These are phyloP conservation scores for Reticulitermes speratus DNA, from an alignment of 1,140 invertebrate genomes.

Conservation along the genomic window DNA sequence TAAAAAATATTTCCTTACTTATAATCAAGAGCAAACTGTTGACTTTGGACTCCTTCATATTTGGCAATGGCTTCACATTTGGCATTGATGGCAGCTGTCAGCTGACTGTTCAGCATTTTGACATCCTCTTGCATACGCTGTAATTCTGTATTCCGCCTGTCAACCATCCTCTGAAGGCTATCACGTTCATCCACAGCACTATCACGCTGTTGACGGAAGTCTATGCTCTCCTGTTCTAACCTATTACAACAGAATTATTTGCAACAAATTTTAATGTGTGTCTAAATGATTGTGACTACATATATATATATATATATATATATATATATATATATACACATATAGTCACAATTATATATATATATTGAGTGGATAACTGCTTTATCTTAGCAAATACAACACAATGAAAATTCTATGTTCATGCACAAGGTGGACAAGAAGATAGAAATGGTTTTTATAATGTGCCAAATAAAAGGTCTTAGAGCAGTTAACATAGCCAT, in stretches of 20 bases:
- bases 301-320: too few species aligned
- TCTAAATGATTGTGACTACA: too few species aligned
- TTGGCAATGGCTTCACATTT: slow-evolving; percentile 82
- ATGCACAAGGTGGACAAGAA: too few species aligned
- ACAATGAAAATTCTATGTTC: too few species aligned
- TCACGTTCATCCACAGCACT: slow-evolving; percentile 68
- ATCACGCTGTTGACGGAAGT: slow-evolving; percentile 60
- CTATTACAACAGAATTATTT: slow-evolving; percentile 45
- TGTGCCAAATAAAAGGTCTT: too few species aligned
- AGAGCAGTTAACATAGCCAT: too few species aligned
- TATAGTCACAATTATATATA: too few species aligned
- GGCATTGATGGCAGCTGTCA: slow-evolving; percentile 65
- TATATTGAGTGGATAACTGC: too few species aligned
- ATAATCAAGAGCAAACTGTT: slow-evolving; percentile 73
- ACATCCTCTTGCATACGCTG: slow-evolving; percentile 65
- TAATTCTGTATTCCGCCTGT: slow-evolving; percentile 67
- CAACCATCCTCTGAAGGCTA: slow-evolving; percentile 63
- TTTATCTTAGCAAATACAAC: too few species aligned
- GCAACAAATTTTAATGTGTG: slow-evolving; percentile 26
- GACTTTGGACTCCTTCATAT: slow-evolving; percentile 75
- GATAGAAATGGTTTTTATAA: too few species aligned
- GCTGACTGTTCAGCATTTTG: slow-evolving; percentile 60
- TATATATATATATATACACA: too few species aligned
- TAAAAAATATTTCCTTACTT: slow-evolving; percentile 48
- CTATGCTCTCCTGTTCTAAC: slow-evolving; percentile 54